Evolutionary conservation across 2,797 vertebrate genomes (phyloP).

Genomic region (Schizothorax lantsangensis): DNA sequence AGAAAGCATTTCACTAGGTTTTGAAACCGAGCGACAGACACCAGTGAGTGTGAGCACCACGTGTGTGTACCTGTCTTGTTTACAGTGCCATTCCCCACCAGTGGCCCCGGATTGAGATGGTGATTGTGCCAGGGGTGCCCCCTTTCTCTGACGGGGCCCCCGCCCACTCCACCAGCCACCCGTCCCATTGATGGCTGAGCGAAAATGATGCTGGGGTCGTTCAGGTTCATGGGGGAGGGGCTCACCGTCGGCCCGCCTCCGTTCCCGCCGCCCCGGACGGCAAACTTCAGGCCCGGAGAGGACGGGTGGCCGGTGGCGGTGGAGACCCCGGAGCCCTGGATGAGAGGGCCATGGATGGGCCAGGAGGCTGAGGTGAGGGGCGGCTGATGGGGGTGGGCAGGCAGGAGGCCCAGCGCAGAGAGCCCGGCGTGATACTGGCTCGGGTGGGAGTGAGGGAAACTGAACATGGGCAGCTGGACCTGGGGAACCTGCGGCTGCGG

Average conservation of each 20-base stretch:
- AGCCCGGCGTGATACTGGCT: conserved; percentile 87
- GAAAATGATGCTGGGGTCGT: conserved; percentile 99
- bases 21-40: background rate
- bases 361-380: conserved; percentile 85
- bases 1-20: background rate
- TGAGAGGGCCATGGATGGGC: conserved; percentile 91
- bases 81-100: conserved; percentile 92
- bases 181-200: conserved; percentile 93
- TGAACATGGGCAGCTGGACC: conserved; percentile 90
- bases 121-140: conserved; percentile 93
- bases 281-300: conserved; percentile 83
- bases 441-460: conserved; percentile 87
- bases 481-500: conserved; percentile 69
- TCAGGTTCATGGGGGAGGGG: conserved; percentile 87
- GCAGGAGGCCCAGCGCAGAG: conserved; percentile 87
- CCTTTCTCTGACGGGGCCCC: conserved; percentile 84
- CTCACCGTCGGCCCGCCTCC: conserved; percentile 68
- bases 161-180: conserved; percentile 77
- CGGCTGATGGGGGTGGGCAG: conserved; percentile 85
- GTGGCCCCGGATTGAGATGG: conserved; percentile 84
- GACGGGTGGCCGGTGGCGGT: conserved; percentile 78
- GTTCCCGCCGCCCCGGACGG: conserved; percentile 70
- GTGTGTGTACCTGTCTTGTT: conserved; percentile 89
- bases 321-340: conserved; percentile 70
- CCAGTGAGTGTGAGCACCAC: background rate